phyloP scores from a whole-genome alignment of 2,888 invertebrate species.

The Ophion ventricosus region DNA sequence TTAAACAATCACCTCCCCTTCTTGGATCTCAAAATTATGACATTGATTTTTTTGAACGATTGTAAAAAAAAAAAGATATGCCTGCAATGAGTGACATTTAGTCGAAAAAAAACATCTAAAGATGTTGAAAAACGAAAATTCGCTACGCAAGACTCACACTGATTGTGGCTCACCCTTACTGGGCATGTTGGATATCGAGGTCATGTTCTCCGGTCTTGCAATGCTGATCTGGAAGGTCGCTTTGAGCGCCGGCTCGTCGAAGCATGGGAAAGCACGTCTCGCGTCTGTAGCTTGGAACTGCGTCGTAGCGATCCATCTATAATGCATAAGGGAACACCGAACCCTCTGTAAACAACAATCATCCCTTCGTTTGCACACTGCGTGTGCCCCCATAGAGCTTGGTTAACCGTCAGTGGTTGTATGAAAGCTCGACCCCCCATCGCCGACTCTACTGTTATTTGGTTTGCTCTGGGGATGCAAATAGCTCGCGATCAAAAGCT shows the following conservation, averaged over 20 bases:
- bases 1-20: too few species aligned
- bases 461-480: constrained; percentile 19
- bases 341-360: constrained; percentile 62
- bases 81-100: too few species aligned
- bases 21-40: too few species aligned
- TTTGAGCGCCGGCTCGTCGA: constrained; percentile 94
- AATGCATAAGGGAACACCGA: constrained; percentile 70
- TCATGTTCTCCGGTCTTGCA: constrained; percentile 89
- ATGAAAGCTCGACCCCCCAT: constrained; percentile 37
- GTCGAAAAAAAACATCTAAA: constrained; percentile 4
- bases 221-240: constrained; percentile 92
- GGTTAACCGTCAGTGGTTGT: constrained; percentile 54
- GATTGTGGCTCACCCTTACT: constrained; percentile 82
- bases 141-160: constrained; percentile 84
- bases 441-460: constrained; percentile 10
- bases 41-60: too few species aligned
- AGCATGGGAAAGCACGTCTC: constrained; percentile 92
- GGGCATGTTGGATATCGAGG: constrained; percentile 92
- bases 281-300: constrained; percentile 94
- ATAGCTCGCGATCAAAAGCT: constrained; percentile 39
- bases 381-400: constrained; percentile 16
- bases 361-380: constrained; percentile 53
- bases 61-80: too few species aligned
- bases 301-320: constrained; percentile 91
- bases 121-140: not conserved